Evolutionary conservation across 1,140 invertebrate genomes (phyloP), one percentile per base, ranked within the genome.

Genomic region (Calephelis nemesis): DNA sequence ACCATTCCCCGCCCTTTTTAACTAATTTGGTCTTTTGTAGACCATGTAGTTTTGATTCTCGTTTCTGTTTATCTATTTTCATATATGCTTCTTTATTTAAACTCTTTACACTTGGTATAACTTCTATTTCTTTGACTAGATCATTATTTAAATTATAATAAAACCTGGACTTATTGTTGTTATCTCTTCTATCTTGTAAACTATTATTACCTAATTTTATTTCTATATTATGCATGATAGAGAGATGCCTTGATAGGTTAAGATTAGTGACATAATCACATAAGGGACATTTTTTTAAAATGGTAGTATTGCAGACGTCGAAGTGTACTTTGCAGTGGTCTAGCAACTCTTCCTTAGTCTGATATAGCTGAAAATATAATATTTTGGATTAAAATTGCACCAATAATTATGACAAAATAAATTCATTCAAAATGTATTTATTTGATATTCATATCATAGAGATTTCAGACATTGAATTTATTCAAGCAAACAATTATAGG

Each of bases 301-400:
- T 79, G 0, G 52, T 78, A 1, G 78, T 65, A 40, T 79, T 82
- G 65, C 83, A 86, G 2, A 87, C 62, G 11, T 84, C 82, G 49
- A 87, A 90, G 63, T 90, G 87, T 6, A 78, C 63, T 62, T 81
- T 72, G 63, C 86, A 90, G 19, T 90, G 87, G 2, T 77, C 65
- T n/a, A 83, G 40, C 11, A 90, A 64, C 48, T 82, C 65, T 0
- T 79, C 65, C 71, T 84, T 85, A 1, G 82, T 87, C 68, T 77
- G 52, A 68, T 77, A 90, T 0, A 90, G 50, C 87, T 90, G 82
- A 30, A 81, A 79, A 63, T 65, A 45, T 68, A 67, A 62, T 63
- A 19, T 30, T 39, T 10, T 10, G 8, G 11, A 62, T 40, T 62
- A 62, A 39, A 62, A 19, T 45, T 45, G 0, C 6, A 8, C 6